Percentiles rank a stretch among this genome's conserved stretches.
phyloP scores from a whole-genome alignment of 1,140 invertebrate genomes.

The Macrotrachela quadricornifera region DNA sequence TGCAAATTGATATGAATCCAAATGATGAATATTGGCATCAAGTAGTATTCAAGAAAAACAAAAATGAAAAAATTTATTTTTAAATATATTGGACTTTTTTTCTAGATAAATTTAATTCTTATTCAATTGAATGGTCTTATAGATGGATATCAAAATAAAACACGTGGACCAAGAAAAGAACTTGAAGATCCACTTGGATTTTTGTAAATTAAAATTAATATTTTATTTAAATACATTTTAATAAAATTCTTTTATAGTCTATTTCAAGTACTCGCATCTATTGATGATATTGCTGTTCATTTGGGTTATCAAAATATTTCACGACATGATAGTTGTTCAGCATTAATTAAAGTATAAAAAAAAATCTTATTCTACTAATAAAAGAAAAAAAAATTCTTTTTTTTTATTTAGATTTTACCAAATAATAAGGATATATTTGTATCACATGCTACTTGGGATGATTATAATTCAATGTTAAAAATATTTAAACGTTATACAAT shows the following conservation, averaged over 20 bases:
- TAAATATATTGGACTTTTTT: no score
- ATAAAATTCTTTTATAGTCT: no score
- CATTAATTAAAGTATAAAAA: slow-evolving; percentile 1
- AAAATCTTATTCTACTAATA: no score
- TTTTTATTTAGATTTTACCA: slow-evolving; percentile 17
- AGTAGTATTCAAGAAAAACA: slow-evolving; percentile 30
- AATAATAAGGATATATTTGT: slow-evolving; percentile 36
- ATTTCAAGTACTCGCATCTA: no score
- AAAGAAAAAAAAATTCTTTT: not conserved
- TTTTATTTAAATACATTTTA: no score
- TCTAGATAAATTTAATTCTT: slow-evolving; percentile 30
- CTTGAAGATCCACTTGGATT: not conserved
- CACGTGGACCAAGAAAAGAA: slow-evolving; percentile 18
- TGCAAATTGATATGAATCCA: slow-evolving; percentile 32
- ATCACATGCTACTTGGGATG: slow-evolving; percentile 47
- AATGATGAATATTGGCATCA: slow-evolving; percentile 56
- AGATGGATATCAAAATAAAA: slow-evolving; percentile 28
- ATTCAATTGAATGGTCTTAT: slow-evolving; percentile 33
- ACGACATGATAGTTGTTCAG: slow-evolving; percentile 10
- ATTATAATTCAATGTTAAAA: slow-evolving; percentile 61
- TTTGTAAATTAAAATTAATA: no score
- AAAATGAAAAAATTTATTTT: no score
- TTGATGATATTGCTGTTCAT: no score
- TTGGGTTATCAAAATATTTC: no score
- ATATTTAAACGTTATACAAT: slow-evolving; percentile 63